Evolutionary conservation across 2,113 vertebrate genomes (phyloP), one percentile per base, ranked within the genome.

Genomic region (Pachyramphus minor): DNA sequence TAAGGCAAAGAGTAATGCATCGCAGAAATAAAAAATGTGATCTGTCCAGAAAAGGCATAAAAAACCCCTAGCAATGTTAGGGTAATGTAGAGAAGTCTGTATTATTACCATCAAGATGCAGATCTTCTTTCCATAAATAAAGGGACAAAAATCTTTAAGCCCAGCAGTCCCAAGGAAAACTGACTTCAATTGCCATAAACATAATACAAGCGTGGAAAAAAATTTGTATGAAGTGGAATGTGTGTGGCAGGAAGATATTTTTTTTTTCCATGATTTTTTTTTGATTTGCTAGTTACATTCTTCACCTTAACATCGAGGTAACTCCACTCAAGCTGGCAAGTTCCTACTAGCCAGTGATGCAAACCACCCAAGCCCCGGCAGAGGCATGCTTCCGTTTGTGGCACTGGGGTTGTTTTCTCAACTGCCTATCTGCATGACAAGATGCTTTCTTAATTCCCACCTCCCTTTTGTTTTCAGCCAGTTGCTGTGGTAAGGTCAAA

Each of bases 61-160:
- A 37, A 31, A 1, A 0, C 6, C 7, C 6, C 7, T 3, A 44
- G 2, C 9, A 41, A 8, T 8, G 21, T 35, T 41, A 84, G 12
- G 33, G 16, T 24, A 89, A 30, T 5, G 22, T 21, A 41, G 9
- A 68, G 21, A 73, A 67, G 15, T 27, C 31, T 33, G 35, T 24
- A 41, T 60, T 60, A 73, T 62, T 74, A 24, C 55, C 27, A 27
- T 24, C 27, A 58, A 69, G 20, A 83, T 17, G 16, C 10, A 71
- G 12, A 27, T 77, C 41, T 62, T 86, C 37, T 76, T 79, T 47
- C 18, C 14, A 41, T 41, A 66, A 87, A 93, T 19, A 60, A 85
- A 81, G 87, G 15, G 18, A 62, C 14, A 89, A 83, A 83, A 47
- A 16, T 2, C 10, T 37, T 30, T 16, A 74, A 84, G 31, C 9